Base-by-base conservation (phyloP, 2,113 vertebrate species). In the Ptychochromis oligacanthus region DNA sequence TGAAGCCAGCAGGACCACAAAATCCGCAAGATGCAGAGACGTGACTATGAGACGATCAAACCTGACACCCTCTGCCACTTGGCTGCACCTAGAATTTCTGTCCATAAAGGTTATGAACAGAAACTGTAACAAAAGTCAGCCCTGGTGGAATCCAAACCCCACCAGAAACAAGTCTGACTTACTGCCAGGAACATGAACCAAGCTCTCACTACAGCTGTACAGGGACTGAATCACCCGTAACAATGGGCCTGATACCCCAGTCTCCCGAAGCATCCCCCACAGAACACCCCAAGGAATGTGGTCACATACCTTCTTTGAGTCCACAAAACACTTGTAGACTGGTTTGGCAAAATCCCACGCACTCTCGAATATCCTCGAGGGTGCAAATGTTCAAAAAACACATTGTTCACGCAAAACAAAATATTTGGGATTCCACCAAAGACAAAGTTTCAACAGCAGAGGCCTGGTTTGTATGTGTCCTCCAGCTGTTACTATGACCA, bases 401-500 rank as follows among this genome's bases (percentile, higher is more conserved):
- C 36, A 36, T 8, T 36, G 36, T 36, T 36, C 36, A 6, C 8
- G 36, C 36, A 5, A 36, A 36, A 72, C 26, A 52, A 72, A 54
- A 72, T 72, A 72, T 72, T 72, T 72, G 17, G 49, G 67, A 72
- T 54, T 72, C 20, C 46, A 72, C 31, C 67, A 72, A 52, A 52
- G 52, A 52, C 31, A 10, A 72, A 10, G 46, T 54, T 72, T 72
- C 26, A 72, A n/a, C 46, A 72, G 26, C 46, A 31, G 26, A 52
- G 20, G 46, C 11, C 26, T 72, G n/a, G 67, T 72, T 54, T 72
- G 67, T 31, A 54, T 72, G 46, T 34, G 67, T 31, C 17, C 46
- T 28, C 26, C 18, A n/a, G 20, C 46, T 34, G 46, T 72, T 72
- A 31, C 52, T 70, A 70, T 72, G 65, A 72, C 62, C 14, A 40